phyloP scores from a whole-genome alignment of 2,113 vertebrate genomes.

The Zeus faber region DNA sequence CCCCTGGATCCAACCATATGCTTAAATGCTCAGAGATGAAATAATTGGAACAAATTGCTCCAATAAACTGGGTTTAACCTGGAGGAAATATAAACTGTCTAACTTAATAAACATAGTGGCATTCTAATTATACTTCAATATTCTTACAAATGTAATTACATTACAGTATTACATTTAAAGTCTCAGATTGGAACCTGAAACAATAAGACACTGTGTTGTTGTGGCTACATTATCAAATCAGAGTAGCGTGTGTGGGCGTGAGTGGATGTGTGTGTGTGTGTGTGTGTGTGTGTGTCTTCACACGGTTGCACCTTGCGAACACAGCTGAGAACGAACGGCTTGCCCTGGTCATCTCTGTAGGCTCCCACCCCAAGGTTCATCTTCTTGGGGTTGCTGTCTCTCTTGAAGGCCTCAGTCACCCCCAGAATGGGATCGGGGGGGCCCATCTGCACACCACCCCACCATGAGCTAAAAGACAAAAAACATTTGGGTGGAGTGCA shows the following conservation, averaged over 20 bases:
- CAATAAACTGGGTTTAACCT: no score
- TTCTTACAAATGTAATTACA: no score
- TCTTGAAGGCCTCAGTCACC: slow-evolving; percentile 92
- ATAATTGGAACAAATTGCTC: no score
- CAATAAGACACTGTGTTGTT: no score
- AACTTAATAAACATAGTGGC: no score
- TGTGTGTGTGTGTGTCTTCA: not conserved
- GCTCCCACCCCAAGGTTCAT: slow-evolving; percentile 96
- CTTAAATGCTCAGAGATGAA: no score
- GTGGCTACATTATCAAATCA: no score
- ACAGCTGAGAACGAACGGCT: slow-evolving; percentile 86
- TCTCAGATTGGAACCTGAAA: no score
- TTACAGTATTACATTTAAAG: no score
- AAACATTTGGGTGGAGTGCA: not conserved
- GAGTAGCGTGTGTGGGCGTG: not conserved
- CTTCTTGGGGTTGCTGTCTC: slow-evolving; percentile 89
- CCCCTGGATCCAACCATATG: no score
- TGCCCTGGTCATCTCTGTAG: slow-evolving; percentile 90
- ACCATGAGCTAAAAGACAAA: slow-evolving; percentile 84
- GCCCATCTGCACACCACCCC: slow-evolving; percentile 93
- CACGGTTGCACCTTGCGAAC: slow-evolving; percentile 83
- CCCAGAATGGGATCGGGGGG: slow-evolving; percentile 95
- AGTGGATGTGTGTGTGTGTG: not conserved
- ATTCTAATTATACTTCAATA: no score
- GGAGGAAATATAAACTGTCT: no score